phyloP scores from a whole-genome alignment of 2,113 vertebrate genomes.

The Syngnathus scovelli region DNA sequence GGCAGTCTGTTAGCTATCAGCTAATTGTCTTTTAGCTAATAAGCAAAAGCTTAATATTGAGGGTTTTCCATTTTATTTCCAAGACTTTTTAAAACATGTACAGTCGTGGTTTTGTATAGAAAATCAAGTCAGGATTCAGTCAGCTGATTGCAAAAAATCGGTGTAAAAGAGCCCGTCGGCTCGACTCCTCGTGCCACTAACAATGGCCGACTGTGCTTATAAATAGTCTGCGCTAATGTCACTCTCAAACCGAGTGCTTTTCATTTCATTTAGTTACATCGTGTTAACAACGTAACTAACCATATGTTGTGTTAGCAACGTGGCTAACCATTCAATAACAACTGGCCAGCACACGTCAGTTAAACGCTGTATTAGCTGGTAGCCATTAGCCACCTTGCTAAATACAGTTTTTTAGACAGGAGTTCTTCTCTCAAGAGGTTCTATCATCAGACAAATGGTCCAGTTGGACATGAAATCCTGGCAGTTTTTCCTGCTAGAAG shows the following conservation, averaged over 20 bases:
- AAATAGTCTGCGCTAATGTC: too few species aligned
- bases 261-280: too few species aligned
- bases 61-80: not conserved
- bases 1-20: not conserved
- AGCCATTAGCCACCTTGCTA: not conserved
- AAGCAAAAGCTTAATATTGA: not conserved
- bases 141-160: not conserved
- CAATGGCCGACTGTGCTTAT: not conserved
- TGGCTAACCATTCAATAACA: not conserved
- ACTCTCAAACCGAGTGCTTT: too few species aligned
- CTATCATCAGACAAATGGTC: not conserved
- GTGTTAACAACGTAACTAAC: too few species aligned
- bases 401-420: not conserved
- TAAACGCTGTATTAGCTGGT: too few species aligned
- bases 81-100: not conserved
- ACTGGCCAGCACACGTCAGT: too few species aligned
- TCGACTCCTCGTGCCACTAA: not conserved
- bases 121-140: not conserved
- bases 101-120: not conserved
- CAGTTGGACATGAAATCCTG: not conserved
- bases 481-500: not conserved
- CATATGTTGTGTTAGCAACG: not conserved
- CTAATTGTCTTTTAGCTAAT: not conserved
- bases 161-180: not conserved
- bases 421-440: not conserved